Conservation (phyloP, 2,113 vertebrate species). For the Eptesicus fuscus region DNA sequence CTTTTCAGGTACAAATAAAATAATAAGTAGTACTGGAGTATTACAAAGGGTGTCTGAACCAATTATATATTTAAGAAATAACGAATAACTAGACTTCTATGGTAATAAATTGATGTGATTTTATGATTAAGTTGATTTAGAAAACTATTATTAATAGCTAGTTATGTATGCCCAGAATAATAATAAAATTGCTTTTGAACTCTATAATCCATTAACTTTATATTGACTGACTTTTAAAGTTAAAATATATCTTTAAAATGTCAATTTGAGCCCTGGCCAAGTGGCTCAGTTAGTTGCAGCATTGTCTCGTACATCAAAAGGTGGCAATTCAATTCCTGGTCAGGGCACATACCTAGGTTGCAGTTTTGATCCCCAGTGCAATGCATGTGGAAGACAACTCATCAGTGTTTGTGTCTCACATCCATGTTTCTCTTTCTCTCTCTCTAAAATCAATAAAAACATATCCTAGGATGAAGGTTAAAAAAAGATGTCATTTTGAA, state of each 20-base stretch:
- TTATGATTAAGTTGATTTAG: neutral
- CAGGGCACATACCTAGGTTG: neutral
- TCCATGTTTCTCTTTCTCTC: neutral
- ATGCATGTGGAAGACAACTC: neutral
- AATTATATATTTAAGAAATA: neutral
- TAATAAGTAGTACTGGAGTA: neutral
- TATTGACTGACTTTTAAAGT: neutral
- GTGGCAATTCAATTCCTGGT: neutral
- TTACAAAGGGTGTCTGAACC: neutral
- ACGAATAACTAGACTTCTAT: neutral
- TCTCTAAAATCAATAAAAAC: neutral
- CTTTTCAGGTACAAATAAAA: neutral
- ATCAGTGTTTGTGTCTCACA: neutral
- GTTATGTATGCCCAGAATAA: neutral
- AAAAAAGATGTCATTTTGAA: slow-evolving; percentile 8
- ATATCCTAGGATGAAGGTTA: neutral
- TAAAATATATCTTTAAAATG: neutral
- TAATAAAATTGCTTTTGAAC: slow-evolving; percentile 3
- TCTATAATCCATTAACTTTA: neutral
- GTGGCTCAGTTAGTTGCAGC: neutral
- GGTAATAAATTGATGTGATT: neutral
- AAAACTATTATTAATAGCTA: neutral
- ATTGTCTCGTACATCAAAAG: neutral
- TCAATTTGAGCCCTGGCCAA: neutral
- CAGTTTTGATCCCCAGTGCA: neutral